Base-by-base conservation (phyloP, 2,797 vertebrate species). In the Tiaroga cobitis region DNA sequence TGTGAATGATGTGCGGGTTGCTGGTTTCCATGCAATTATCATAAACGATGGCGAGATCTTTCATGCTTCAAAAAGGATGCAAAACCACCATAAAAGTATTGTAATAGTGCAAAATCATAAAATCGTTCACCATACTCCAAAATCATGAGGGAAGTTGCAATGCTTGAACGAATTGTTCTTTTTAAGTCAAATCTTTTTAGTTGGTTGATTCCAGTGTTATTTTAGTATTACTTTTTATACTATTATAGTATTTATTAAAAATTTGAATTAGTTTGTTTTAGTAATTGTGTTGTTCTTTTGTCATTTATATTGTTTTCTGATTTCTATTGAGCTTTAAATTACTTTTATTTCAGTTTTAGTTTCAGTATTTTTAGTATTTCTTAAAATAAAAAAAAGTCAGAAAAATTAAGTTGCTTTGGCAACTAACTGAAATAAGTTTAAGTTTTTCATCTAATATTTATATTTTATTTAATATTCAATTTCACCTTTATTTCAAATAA, bases 11-110 rank as follows among this genome's bases (percentile, higher is more conserved):
- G 3, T 37, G 4, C 43, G 39, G n/a, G 43, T 49, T 34, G 78
- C 41, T 67, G 69, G 49, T 63, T 67, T 67, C 3, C 19, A 46
- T 80, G 26, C 29, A 34, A 80, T 46, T 51, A 68, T 32, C 41
- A 37, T 16, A 19, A 24, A 34, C 0, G 3, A 80, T 32, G 18
- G 39, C 5, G 32, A 67, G 61, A 80, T 46, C 10, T 67, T 46
- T 65, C n/a, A 80, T 19, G 59, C 10, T 80, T 80, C 56, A 49
- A 67, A 80, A 80, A 11, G 37, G 37, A 43, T 29, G n/a, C 37
- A 29, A 79, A 79, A 43, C 56, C 7, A 49, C 18, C 37, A 49
- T 49, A 24, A 49, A 49, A 67, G 41, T 65, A 7, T 4, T 49
- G 54, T 24, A 54, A 54, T 54, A 26, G 1, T 56, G 21, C 16